These are phyloP conservation scores for Acrocyrtus sp. DNA, from an alignment of 2,888 invertebrate species.

Conservation along the genomic window DNA sequence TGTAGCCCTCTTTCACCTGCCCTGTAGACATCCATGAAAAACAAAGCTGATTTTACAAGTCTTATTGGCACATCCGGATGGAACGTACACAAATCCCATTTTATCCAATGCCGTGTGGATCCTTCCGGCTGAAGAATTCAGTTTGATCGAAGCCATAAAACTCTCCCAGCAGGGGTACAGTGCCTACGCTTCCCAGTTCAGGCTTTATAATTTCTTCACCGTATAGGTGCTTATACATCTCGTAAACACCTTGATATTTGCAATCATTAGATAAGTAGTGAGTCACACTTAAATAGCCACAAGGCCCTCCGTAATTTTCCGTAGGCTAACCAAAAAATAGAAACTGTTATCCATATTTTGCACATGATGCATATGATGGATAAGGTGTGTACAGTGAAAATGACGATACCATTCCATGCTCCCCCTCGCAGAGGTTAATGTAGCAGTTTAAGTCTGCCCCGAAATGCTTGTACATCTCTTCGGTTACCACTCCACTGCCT, in stretches of 20 bases:
- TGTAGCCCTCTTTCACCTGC: constrained; percentile 56
- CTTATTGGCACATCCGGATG: constrained; percentile 53
- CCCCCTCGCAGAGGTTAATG: constrained; percentile 30
- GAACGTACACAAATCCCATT: constrained; percentile 59
- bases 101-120: constrained; percentile 57
- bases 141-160: constrained; percentile 60
- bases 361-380: too few relatives aligned
- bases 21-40: constrained; percentile 62
- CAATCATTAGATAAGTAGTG: constrained; percentile 64
- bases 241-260: constrained; percentile 64
- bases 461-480: constrained; percentile 45
- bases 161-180: constrained; percentile 41
- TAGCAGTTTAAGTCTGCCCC: constrained; percentile 25
- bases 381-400: too few relatives aligned
- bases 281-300: constrained; percentile 46
- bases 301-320: constrained; percentile 63
- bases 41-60: constrained; percentile 59
- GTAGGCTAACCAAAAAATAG: constrained; percentile 62
- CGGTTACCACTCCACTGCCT: constrained; percentile 38
- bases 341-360: background rate
- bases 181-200: constrained; percentile 35
- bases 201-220: constrained; percentile 59
- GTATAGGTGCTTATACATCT: constrained; percentile 64
- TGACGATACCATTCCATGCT: constrained; percentile 53
- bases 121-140: constrained; percentile 51